A percentile compares a stretch with the other conserved stretches of the same genome.
Evolutionary conservation across 2,888 invertebrate genomes (phyloP).

Genomic region (Heliconius charithonia): DNA sequence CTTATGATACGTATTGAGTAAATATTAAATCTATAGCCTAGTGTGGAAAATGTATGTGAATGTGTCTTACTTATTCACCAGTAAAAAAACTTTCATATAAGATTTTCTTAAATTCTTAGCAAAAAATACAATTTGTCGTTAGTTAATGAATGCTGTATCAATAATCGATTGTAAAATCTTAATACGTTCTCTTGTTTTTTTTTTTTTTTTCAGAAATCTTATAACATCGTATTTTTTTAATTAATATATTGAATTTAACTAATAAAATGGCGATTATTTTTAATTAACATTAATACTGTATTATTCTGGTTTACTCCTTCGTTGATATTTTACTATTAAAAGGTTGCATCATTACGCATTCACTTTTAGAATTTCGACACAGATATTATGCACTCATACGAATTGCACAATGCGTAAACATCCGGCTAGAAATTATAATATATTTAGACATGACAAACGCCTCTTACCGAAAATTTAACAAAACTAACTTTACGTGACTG

Average conservation of each 20-base stretch:
- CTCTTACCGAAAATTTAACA: neutral
- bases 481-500: neutral
- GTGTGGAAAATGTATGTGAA: neutral
- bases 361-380: slow-evolving; percentile 79
- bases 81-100: neutral
- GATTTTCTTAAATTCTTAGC: neutral
- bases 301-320: slow-evolving; percentile 53
- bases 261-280: neutral
- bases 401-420: slow-evolving; percentile 78
- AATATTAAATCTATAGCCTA: neutral
- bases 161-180: neutral
- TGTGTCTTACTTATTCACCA: neutral
- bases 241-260: neutral
- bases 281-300: neutral
- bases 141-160: neutral
- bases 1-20: slow-evolving; percentile 17
- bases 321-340: slow-evolving; percentile 68
- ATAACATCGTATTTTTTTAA: neutral
- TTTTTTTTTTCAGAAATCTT: neutral
- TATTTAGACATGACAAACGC: slow-evolving; percentile 50
- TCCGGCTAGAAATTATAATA: slow-evolving; percentile 63
- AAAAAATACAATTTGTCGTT: neutral
- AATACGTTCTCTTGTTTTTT: neutral
- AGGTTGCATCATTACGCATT: slow-evolving; percentile 74
- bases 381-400: slow-evolving; percentile 53